Evolutionary conservation across 2,797 vertebrate species (phyloP), one percentile per base, ranked within the genome.

Genomic region (Chelidonichthys spinosus): DNA sequence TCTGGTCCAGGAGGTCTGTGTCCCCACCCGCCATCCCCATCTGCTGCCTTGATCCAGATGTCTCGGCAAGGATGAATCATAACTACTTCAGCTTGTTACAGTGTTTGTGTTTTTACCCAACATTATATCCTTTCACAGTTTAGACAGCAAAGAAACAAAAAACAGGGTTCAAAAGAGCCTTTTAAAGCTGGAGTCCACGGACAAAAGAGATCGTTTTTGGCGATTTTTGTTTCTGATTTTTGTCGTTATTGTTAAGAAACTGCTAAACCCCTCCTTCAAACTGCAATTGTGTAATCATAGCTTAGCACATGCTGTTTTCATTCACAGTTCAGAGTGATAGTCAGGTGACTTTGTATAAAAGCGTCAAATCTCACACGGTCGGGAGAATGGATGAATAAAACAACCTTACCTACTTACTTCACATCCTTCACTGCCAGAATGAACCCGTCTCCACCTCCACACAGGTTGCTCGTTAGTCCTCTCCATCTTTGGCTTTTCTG

Each of bases 51-150:
- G 81, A 85, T 92, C 90, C 89, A 89, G 89, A 91, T 92, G 89
- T 85, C 52, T 81, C 74, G 73, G 86, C 74, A 89, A 85, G 70
- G 69, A 90, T 92, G 88, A 92, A 88, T 92, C 88, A 92, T 84
- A 82, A 70, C 73, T 74, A 42, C 69, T 86, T 79, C 81, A 89
- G 81, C 84, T 87, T 85, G 83, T 91, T 87, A 66, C 72, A 69
- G 37, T 76, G 66, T 83, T 85, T 84, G 77, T 79, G 58, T 86
- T 82, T 81, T 79, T 58, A 25, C 70, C 65, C 76, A 77, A 42
- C 60, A 58, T 84, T 56, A 81, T 76, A 72, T 83, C 40, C 69
- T 78, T 72, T 81, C 76, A 78, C 78, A 81, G 80, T 87, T 85
- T 67, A 73, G 72, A 78, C 76, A 83, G 64, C 39, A 53, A 52